A percentile compares a stretch with the other conserved stretches of the same genome.
Conservation (phyloP, 1,140 invertebrate species). For the Micrasema longulum region DNA sequence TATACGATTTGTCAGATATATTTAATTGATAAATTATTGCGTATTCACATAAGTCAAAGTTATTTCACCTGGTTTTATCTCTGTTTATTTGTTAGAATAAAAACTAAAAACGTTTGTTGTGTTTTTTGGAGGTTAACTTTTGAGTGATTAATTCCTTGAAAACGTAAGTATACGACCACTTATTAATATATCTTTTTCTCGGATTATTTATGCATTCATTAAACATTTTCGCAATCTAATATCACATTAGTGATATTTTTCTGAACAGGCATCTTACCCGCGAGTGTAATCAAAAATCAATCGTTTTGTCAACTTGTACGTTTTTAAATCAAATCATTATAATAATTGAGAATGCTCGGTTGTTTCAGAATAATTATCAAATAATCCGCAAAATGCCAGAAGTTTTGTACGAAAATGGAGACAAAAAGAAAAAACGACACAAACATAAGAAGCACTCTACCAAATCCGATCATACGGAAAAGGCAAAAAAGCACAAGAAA, state of each 20-base stretch:
- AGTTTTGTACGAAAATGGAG: slow-evolving; percentile 48
- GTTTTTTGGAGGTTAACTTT: slow-evolving; percentile 21
- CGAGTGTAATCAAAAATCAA: too few relatives aligned
- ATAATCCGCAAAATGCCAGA: slow-evolving; percentile 24
- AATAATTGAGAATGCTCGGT: neutral
- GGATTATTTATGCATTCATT: neutral
- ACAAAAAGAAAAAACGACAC: slow-evolving; percentile 50
- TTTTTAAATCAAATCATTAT: too few relatives aligned
- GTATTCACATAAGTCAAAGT: too few relatives aligned
- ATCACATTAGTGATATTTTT: too few relatives aligned
- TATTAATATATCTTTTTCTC: neutral
- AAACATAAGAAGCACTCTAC: slow-evolving; percentile 49
- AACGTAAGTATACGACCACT: neutral
- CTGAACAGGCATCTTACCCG: too few relatives aligned
- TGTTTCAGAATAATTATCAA: neutral
- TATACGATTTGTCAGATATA: neutral
- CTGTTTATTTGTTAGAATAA: neutral
- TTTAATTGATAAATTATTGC: neutral
- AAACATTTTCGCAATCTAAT: too few relatives aligned
- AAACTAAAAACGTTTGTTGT: neutral
- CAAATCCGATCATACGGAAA: slow-evolving; percentile 57
- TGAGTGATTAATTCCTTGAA: neutral
- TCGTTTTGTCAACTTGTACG: too few relatives aligned
- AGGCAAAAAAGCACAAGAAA: slow-evolving; percentile 69
- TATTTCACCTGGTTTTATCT: neutral